Conservation (phyloP, 2,888 invertebrate genomes). For the Serrognathus titanus region DNA sequence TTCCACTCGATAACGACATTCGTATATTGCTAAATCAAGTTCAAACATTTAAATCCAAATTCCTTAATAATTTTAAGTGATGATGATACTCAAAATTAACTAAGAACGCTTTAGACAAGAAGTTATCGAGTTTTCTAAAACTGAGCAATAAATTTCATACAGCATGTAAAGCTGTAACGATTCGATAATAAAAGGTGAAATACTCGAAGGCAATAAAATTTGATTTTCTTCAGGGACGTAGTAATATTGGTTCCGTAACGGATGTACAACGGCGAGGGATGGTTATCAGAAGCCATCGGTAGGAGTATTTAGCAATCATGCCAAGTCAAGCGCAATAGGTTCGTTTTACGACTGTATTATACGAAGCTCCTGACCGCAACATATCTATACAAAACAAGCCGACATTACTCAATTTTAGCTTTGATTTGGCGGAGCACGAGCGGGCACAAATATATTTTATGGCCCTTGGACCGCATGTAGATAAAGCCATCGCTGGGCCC, state of each 20-base stretch:
- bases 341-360: slow-evolving; percentile 22
- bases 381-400: slow-evolving; percentile 25
- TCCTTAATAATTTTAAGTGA: too few species aligned
- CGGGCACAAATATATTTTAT: slow-evolving; percentile 32
- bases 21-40: too few species aligned
- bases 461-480: slow-evolving; percentile 28
- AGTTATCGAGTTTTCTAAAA: too few species aligned
- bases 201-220: too few species aligned
- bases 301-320: background rate
- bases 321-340: slow-evolving; percentile 19
- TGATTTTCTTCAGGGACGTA: background rate
- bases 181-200: too few species aligned
- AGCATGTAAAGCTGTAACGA: too few species aligned
- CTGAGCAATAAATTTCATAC: too few species aligned
- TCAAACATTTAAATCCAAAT: too few species aligned
- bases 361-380: slow-evolving; percentile 21
- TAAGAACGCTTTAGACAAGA: too few species aligned
- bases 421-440: slow-evolving; percentile 19
- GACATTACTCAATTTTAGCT: slow-evolving; percentile 29
- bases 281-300: background rate
- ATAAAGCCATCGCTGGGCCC: slow-evolving; percentile 31
- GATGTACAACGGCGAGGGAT: background rate
- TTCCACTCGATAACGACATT: too few species aligned
- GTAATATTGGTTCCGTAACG: background rate
- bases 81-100: too few species aligned